Evolutionary conservation across 2,797 vertebrate genomes (phyloP).

Genomic region (Rhinogobio ventralis): DNA sequence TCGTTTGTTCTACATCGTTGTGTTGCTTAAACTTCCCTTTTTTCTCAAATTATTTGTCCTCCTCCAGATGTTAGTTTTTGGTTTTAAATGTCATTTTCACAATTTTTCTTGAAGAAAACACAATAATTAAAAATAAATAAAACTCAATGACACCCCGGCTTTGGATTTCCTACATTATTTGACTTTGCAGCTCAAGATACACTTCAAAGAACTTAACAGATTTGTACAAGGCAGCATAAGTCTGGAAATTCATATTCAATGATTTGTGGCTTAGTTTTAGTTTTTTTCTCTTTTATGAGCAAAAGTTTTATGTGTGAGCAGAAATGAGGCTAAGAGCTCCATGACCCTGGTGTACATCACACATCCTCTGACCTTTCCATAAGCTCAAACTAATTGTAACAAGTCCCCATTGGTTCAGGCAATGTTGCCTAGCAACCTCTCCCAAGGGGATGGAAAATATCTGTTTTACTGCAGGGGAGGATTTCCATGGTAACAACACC

Average conservation of each 20-base stretch:
- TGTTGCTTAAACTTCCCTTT: neutral
- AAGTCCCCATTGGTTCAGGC: slow-evolving; percentile 63
- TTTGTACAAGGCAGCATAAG: neutral
- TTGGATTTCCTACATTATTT: neutral
- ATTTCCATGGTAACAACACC: slow-evolving; percentile 72
- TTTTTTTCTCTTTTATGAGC: neutral
- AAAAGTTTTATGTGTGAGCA: neutral
- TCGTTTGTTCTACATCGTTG: neutral
- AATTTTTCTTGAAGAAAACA: neutral
- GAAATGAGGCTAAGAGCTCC: neutral
- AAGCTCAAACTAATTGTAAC: slow-evolving; percentile 66
- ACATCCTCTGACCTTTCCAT: slow-evolving; percentile 69
- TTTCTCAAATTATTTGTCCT: neutral
- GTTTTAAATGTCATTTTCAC: neutral
- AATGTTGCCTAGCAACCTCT: slow-evolving; percentile 74
- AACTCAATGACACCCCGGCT: neutral
- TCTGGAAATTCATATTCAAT: neutral
- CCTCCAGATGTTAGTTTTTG: neutral
- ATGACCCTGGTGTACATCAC: slow-evolving; percentile 50
- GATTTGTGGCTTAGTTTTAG: slow-evolving; percentile 54
- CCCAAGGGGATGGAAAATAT: slow-evolving; percentile 60
- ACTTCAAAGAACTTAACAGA: neutral
- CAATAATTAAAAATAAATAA: neutral
- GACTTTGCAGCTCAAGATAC: neutral
- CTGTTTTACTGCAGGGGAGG: slow-evolving; percentile 58